Conservation (phyloP, 2,113 vertebrate genomes). For the Triplophysa tibetana region DNA sequence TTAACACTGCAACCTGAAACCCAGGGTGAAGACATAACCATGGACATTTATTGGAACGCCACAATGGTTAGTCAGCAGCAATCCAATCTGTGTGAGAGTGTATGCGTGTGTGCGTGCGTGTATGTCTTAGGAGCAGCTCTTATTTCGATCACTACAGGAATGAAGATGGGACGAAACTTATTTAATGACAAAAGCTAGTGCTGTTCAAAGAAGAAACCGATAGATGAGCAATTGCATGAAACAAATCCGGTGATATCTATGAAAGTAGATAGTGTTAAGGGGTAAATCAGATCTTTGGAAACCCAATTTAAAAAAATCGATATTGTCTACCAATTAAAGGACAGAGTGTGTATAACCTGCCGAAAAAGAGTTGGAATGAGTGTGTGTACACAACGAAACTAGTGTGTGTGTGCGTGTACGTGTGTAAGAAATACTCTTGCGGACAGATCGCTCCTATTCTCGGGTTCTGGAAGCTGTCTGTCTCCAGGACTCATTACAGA, state of each 20-base stretch:
- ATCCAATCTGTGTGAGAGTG: slow-evolving; percentile 66
- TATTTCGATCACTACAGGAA: slow-evolving; percentile 38
- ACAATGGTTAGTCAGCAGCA: slow-evolving; percentile 78
- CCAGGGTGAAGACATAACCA: slow-evolving; percentile 68
- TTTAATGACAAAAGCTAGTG: slow-evolving; percentile 38
- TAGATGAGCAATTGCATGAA: slow-evolving; percentile 37
- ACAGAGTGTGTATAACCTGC: slow-evolving; percentile 67
- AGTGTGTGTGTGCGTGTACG: slow-evolving; percentile 55
- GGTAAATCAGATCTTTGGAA: slow-evolving; percentile 78
- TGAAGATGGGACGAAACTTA: slow-evolving; percentile 39
- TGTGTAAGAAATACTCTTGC: slow-evolving; percentile 43
- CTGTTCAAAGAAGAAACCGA: slow-evolving; percentile 28
- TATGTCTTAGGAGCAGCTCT: slow-evolving; percentile 22
- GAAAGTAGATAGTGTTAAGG: slow-evolving; percentile 66
- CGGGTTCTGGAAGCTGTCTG: slow-evolving; percentile 65
- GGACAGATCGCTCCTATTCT: slow-evolving; percentile 60
- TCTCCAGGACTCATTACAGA: slow-evolving; percentile 68
- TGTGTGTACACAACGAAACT: slow-evolving; percentile 49
- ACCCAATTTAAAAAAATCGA: slow-evolving; percentile 79
- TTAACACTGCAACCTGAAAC: slow-evolving; percentile 75
- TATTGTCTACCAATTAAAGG: slow-evolving; percentile 72
- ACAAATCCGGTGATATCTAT: slow-evolving; percentile 49
- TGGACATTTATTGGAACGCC: slow-evolving; percentile 73
- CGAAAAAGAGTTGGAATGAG: slow-evolving; percentile 33
- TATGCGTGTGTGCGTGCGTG: slow-evolving; percentile 20